phyloP scores from a whole-genome alignment of 2,888 invertebrate species.

The Eretmocerus hayati region DNA sequence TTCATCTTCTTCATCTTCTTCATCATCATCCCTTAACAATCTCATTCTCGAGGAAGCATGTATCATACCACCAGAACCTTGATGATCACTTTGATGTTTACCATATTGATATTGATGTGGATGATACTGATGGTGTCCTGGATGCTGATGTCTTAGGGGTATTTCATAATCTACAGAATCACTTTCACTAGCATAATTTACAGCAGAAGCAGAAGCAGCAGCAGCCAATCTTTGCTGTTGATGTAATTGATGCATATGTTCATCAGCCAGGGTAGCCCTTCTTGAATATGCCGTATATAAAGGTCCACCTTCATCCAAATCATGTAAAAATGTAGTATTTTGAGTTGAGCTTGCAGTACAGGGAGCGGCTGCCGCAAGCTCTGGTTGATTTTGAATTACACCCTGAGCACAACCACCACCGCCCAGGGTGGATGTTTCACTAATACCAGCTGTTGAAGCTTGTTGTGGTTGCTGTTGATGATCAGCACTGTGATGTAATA shows the following conservation, averaged over 20 bases:
- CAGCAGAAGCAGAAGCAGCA: slow-evolving; percentile 33
- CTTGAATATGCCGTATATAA: not conserved
- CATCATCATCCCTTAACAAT: slow-evolving; percentile 51
- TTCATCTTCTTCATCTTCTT: slow-evolving; percentile 41
- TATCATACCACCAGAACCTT: too few species aligned
- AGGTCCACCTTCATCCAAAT: slow-evolving; percentile 24
- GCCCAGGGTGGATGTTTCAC: slow-evolving; percentile 34
- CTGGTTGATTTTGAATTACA: slow-evolving; percentile 30
- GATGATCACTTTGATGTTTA: too few species aligned
- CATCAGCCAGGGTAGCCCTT: not conserved
- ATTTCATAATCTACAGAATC: slow-evolving; percentile 44
- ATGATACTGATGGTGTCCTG: slow-evolving; percentile 14
- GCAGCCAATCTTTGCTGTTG: slow-evolving; percentile 33
- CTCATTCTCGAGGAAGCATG: slow-evolving; percentile 43
- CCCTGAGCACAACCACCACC: slow-evolving; percentile 43
- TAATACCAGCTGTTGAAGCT: not conserved
- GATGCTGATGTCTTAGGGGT: slow-evolving; percentile 29
- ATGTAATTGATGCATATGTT: slow-evolving; percentile 5
- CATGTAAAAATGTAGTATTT: too few species aligned
- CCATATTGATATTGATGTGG: not conserved
- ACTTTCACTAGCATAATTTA: slow-evolving; percentile 34
- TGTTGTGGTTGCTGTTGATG: slow-evolving; percentile 24
- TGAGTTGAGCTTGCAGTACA: too few species aligned
- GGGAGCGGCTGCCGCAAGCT: slow-evolving; percentile 24
- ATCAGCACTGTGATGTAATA: slow-evolving; percentile 25